Percentiles rank a stretch among this genome's conserved stretches.
Evolutionary conservation across 2,888 invertebrate genomes (phyloP).

Genomic region (Oconnorella tubifera): DNA sequence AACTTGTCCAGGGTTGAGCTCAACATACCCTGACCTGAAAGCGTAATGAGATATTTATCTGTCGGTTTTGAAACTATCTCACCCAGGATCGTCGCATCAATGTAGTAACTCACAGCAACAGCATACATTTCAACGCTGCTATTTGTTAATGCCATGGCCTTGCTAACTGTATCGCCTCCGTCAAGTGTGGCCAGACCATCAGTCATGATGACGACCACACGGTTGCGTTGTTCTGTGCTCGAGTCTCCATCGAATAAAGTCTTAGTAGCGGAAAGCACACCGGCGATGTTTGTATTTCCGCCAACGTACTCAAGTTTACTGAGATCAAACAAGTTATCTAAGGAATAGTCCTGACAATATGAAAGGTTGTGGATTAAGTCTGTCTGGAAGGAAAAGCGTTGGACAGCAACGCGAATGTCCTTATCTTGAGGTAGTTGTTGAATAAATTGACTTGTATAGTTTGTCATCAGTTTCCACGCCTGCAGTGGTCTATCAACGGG

Average conservation of each 20-base stretch:
- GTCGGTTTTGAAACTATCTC: background rate
- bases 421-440: background rate
- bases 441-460: background rate
- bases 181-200: background rate
- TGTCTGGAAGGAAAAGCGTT: background rate
- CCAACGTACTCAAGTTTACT: background rate
- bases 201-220: background rate
- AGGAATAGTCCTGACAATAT: background rate
- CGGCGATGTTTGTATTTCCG: background rate
- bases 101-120: background rate
- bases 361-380: background rate
- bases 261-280: background rate
- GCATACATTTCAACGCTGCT: background rate
- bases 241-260: background rate
- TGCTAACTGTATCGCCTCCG: background rate
- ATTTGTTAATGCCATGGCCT: background rate
- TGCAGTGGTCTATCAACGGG: background rate
- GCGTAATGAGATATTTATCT: background rate
- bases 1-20: background rate
- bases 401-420: background rate
- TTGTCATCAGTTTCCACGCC: background rate
- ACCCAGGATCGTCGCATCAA: background rate
- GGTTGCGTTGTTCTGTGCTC: background rate
- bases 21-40: background rate
- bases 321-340: background rate